Evolutionary conservation across 2,888 invertebrate genomes (phyloP), one percentile per base, ranked within the genome.

Genomic region (Bugulina stolonifera): DNA sequence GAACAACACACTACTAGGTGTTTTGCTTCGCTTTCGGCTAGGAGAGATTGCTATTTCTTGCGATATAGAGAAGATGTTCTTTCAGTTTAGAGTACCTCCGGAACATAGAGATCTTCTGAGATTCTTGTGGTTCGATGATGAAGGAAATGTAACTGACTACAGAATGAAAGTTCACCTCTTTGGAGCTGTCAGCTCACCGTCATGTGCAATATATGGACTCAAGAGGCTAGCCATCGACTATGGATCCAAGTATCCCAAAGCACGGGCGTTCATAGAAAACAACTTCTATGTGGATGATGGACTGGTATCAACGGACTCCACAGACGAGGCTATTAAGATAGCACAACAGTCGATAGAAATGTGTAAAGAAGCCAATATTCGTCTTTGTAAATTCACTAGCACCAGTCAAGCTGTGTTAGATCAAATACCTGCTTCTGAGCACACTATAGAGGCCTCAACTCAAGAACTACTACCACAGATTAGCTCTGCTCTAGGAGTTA

Each of bases 21-120:
- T 74, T 18, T 35, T 74, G 1, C 43, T 34, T 29, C 29, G 74
- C 10, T 72, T 74, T 57, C 10, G 74, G 18, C 69, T 69, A 57
- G 73, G 72, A 35, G 22, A 14, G 25, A 35, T 73, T 14, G 74
- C 72, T 2, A 0, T 74, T 2, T 72, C 64, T 22, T 57, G 72
- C 25, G 74, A 74, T 34, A 74, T 74, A 23, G 71, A 73, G 43
- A 1, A n/a, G 2, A 73, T 73, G 71, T 74, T 73, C 35, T 29
- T 71, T 43, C 70, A 71, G 23, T 64, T 74, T 27, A n/a, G 27
- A 25, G 74, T 74, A 3, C n/a, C n/a, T n/a, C n/a, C n/a, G n/a
- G n/a, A n/a, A n/a, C 54, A 74, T 52, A 2, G 71, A 23, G 34
- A 73, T 32, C 71, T 5, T 29, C 54, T 73, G 1, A 23, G 74